Conservation (phyloP, 2,113 vertebrate genomes). For the Micromys minutus region DNA sequence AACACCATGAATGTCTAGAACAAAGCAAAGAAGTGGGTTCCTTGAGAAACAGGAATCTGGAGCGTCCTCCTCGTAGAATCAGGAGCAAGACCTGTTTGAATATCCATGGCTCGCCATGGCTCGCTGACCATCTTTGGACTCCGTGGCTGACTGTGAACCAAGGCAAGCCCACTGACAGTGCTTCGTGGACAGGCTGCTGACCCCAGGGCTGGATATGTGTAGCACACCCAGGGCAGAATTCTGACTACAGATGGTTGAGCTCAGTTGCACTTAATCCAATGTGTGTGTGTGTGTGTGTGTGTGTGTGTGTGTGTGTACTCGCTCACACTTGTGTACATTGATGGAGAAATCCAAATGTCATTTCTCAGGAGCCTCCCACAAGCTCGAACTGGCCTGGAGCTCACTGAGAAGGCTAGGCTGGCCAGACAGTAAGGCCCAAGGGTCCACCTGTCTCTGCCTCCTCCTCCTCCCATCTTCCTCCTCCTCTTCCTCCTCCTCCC, state of each 20-base stretch:
- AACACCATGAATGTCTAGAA: slow-evolving; percentile 95
- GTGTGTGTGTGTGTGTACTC: neutral
- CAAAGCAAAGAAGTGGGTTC: slow-evolving; percentile 25
- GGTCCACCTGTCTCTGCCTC: neutral
- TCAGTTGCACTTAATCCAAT: neutral
- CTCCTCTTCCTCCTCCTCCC: neutral
- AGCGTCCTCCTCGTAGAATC: too few species aligned
- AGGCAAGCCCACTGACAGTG: neutral
- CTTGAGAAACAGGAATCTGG: neutral
- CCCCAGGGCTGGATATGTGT: neutral
- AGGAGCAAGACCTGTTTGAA: neutral
- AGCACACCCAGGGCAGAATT: too few species aligned
- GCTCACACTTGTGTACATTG: neutral
- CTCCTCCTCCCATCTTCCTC: neutral
- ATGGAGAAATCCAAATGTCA: neutral
- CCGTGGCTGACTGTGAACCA: neutral
- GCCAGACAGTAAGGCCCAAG: neutral
- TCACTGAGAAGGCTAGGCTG: neutral
- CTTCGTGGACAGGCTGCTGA: neutral
- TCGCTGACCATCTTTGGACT: neutral
- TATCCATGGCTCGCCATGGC: too few species aligned
- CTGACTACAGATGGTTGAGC: neutral
- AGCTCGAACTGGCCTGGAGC: neutral
- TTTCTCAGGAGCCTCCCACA: neutral
- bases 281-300: neutral